A percentile compares a stretch with the other conserved stretches of the same genome.
phyloP scores from a whole-genome alignment of 2,888 invertebrate species.

The Cantharis nigra region DNA sequence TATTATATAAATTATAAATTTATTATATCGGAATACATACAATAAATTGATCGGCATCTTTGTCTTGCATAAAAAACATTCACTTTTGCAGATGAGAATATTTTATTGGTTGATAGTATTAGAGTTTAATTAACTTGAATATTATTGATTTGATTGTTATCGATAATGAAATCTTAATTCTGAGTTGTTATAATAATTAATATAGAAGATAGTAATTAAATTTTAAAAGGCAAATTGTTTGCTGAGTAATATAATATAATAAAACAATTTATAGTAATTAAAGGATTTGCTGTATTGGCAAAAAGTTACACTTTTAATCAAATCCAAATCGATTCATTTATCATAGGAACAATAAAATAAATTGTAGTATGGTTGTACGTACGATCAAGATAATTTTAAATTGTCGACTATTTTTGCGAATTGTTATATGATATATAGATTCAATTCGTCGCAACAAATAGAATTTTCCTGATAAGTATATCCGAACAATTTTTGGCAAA shows the following conservation, averaged over 20 bases:
- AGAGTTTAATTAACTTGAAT: not conserved
- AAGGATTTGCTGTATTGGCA: not conserved
- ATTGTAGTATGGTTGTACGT: not conserved
- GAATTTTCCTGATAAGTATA: slow-evolving; percentile 51
- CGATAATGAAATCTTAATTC: not conserved
- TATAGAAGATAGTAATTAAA: not conserved
- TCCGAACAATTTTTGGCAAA: slow-evolving; percentile 14
- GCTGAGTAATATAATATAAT: not conserved
- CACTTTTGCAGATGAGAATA: not conserved
- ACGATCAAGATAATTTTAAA: slow-evolving; percentile 41
- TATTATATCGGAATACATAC: too few relatives aligned
- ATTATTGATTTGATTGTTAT: not conserved
- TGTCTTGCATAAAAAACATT: not conserved
- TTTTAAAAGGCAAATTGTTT: not conserved
- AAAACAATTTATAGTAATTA: not conserved
- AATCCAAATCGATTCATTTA: not conserved
- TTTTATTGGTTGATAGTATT: not conserved
- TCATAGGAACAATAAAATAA: not conserved
- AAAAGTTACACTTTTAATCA: not conserved
- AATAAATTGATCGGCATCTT: not conserved
- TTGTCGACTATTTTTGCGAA: slow-evolving; percentile 41
- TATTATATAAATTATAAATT: too few relatives aligned
- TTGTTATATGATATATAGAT: slow-evolving; percentile 54
- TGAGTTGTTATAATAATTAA: not conserved
- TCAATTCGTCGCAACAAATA: slow-evolving; percentile 56